Evolutionary conservation across 2,113 vertebrate species (phyloP).

Genomic region (Ellobius talpinus): DNA sequence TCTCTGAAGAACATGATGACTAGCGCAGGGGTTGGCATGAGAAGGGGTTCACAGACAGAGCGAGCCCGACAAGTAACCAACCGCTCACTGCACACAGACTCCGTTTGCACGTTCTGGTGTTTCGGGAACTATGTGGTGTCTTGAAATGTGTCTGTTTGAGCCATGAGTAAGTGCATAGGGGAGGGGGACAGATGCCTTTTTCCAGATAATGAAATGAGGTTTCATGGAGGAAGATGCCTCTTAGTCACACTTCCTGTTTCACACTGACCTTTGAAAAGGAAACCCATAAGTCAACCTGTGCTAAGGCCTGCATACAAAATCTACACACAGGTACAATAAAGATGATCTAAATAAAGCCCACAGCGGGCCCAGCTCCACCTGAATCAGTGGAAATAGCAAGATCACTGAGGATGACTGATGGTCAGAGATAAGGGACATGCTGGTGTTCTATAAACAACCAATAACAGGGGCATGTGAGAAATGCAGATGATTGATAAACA

Average conservation of each 20-base stretch:
- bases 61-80: neutral
- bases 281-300: conserved; percentile 74
- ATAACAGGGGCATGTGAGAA: neutral
- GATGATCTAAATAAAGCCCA: conserved; percentile 65
- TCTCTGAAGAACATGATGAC: neutral
- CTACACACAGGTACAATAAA: conserved; percentile 77
- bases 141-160: conserved; percentile 56
- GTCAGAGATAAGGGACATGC: conserved; percentile 41
- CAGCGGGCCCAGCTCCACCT: conserved; percentile 11
- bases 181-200: neutral
- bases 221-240: conserved; percentile 72
- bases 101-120: conserved; percentile 2
- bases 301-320: conserved; percentile 57
- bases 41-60: neutral
- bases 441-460: neutral
- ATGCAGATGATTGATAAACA: neutral
- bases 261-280: conserved; percentile 79
- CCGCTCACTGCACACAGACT: neutral
- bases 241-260: conserved; percentile 83
- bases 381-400: conserved; percentile 74
- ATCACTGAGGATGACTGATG: conserved; percentile 38
- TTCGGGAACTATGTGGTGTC: conserved; percentile 66
- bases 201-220: conserved; percentile 73
- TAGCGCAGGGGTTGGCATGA: fast-evolving
- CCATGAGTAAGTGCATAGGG: conserved; percentile 62